A percentile compares a stretch with the other conserved stretches of the same genome.
Evolutionary conservation across 2,113 vertebrate genomes (phyloP).

Genomic region (Puntigrus tetrazona): DNA sequence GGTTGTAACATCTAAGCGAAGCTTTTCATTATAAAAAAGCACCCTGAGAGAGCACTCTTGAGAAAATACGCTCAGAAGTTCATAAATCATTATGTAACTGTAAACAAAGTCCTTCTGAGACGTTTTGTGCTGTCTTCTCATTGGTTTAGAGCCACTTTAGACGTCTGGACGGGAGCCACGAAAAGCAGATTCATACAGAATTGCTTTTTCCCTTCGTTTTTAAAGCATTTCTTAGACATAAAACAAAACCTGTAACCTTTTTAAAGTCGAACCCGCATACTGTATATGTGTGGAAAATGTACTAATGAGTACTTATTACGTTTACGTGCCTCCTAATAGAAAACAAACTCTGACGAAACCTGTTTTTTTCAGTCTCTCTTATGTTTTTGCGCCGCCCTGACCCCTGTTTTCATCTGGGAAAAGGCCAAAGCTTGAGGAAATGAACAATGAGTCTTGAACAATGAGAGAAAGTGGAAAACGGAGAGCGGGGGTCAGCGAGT

Average conservation of each 20-base stretch:
- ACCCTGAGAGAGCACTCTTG: neutral
- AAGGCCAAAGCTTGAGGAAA: neutral
- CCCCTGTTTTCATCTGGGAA: conserved; percentile 28
- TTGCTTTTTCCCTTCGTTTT: neutral
- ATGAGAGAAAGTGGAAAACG: neutral
- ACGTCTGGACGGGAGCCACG: neutral
- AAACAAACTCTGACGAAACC: neutral
- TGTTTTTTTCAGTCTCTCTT: neutral
- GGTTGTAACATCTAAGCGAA: neutral
- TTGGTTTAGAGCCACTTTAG: neutral
- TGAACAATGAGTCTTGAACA: conserved; percentile 18
- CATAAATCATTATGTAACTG: neutral
- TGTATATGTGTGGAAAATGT: neutral
- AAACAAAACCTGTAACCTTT: neutral
- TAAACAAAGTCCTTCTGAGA: neutral
- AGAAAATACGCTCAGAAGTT: neutral
- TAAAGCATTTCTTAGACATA: neutral
- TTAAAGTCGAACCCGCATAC: neutral
- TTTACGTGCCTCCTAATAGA: neutral
- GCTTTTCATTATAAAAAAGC: neutral
- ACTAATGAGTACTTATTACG: neutral
- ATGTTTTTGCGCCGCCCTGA: neutral
- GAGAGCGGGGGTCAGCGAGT: neutral
- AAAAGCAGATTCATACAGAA: neutral
- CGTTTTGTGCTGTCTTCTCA: neutral